Base-by-base conservation (phyloP, 2,797 vertebrate species). In the Monodelphis domestica region DNA sequence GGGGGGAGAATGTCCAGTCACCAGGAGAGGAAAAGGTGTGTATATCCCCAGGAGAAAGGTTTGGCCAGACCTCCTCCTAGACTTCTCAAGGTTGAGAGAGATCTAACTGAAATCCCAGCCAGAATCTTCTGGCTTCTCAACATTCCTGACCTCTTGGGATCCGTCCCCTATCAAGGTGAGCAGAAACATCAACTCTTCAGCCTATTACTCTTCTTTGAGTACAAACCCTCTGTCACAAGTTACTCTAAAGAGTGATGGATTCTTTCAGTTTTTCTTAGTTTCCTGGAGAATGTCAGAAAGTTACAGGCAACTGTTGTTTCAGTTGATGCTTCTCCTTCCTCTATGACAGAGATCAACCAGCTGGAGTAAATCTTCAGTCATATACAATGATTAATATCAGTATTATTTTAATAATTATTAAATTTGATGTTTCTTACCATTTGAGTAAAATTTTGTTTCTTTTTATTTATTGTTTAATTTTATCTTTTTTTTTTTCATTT, bases 301-400 rank as follows among this genome's bases (percentile, higher is more conserved):
- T 88, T 87, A 50, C 87, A 45, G 53, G 53, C 90, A 33, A 14
- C 54, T 90, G 70, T 95, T 55, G 56, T 91, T 4, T 89, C 17
- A 45, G 11, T 24, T 87, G 63, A 89, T 92, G 52, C 88, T 91
- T 88, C 12, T 91, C 50, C 29, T 63, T 94, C 9, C 50, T 54
- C 63, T 21, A 0, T 89, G 56, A 53, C 54, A 70, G 2, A 94
- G 93, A 89, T 54, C 87, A 59, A 84, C 14, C 89, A 90, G 53
- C 10, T 24, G 28, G 90, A 87, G 12, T 88, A 84, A 95, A 89
- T 53, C 52, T 78, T 88, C 29, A 94, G 38, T 89, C 24, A 53
- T 93, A 94, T 91, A 30, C 92, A 90, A 84, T 50, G 84, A 94
- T 90, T 93, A 78, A 92, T 94, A 87, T 93, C 91, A 59, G 90